Evolutionary conservation across 1,140 invertebrate species (phyloP).

Genomic region (Anastatus disparis): DNA sequence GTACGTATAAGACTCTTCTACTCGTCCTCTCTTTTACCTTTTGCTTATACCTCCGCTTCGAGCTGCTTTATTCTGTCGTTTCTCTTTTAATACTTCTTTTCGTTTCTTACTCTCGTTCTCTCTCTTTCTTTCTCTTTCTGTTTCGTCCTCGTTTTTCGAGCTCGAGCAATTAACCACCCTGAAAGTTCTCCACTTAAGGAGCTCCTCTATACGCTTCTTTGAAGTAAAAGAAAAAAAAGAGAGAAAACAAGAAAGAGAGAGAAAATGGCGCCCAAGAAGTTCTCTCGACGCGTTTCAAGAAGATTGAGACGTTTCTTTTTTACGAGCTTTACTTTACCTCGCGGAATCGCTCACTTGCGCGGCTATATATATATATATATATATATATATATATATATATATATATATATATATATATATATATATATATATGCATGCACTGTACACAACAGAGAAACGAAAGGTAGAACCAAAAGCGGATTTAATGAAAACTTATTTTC

Average conservation of each 20-base stretch:
- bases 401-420: too few relatives aligned
- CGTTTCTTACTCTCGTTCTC: constrained; percentile 22
- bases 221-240: too few relatives aligned
- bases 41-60: too few relatives aligned
- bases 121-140: constrained; percentile 5
- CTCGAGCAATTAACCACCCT: constrained; percentile 55
- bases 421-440: neutral
- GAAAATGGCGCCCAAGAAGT: constrained; percentile 28
- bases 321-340: constrained; percentile 21
- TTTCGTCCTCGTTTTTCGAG: constrained; percentile 44
- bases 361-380: too few relatives aligned
- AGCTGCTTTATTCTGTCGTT: constrained; percentile 34
- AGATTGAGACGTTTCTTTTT: constrained; percentile 41
- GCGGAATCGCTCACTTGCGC: neutral
- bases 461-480: constrained; percentile 5
- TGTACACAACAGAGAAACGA: neutral
- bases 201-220: too few relatives aligned
- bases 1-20: too few relatives aligned
- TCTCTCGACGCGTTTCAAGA: neutral
- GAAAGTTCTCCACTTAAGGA: constrained; percentile 44
- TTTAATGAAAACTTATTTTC: constrained; percentile 38
- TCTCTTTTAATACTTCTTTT: constrained; percentile 27
- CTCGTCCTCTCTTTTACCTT: neutral
- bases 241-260: constrained; percentile 13
- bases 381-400: too few relatives aligned